Conservation (phyloP, 2,888 invertebrate species). For the Oscheius sp. region DNA sequence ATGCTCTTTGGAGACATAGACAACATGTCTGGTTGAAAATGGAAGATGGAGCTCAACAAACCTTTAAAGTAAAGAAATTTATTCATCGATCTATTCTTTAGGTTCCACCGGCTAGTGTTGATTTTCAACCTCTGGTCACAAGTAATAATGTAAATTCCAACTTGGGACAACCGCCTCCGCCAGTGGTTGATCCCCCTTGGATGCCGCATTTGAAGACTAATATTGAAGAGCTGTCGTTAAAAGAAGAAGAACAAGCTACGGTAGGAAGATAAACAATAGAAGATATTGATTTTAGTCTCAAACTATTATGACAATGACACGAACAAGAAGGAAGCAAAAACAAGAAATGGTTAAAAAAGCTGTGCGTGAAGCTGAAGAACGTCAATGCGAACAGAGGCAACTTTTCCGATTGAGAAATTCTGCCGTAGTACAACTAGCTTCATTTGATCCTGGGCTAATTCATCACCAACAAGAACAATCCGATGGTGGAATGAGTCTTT, state of each 20-base stretch:
- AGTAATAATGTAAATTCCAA: constrained; percentile 24
- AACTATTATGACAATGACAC: constrained; percentile 88
- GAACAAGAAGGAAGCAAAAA: constrained; percentile 97
- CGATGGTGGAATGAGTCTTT: constrained; percentile 36
- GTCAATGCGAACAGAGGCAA: constrained; percentile 72
- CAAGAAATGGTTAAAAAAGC: constrained; percentile 96
- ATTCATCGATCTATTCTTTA: no score
- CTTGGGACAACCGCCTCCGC: constrained; percentile 81
- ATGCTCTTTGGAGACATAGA: constrained; percentile 93
- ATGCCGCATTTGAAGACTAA: constrained; percentile 96
- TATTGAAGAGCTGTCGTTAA: constrained; percentile 97
- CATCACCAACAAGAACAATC: constrained; percentile 58
- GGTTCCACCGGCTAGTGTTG: constrained; percentile 95
- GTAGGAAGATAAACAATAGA: constrained; percentile 51
- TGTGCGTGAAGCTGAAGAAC: constrained; percentile 92
- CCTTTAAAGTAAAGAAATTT: constrained; percentile 81
- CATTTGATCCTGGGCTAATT: constrained; percentile 90
- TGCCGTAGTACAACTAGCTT: constrained; percentile 91
- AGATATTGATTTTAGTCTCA: constrained; percentile 57
- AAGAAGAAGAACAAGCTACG: constrained; percentile 83
- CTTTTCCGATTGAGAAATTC: constrained; percentile 87
- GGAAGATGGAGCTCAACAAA: constrained; percentile 94
- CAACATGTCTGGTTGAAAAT: constrained; percentile 99
- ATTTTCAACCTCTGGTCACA: constrained; percentile 77
- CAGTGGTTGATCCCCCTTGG: constrained; percentile 89